A percentile compares a stretch with the other conserved stretches of the same genome.
These are phyloP conservation scores for Crambe crambe DNA, from an alignment of 37 sponge, comb jelly and placozoan genomes.

Conservation along the genomic window DNA sequence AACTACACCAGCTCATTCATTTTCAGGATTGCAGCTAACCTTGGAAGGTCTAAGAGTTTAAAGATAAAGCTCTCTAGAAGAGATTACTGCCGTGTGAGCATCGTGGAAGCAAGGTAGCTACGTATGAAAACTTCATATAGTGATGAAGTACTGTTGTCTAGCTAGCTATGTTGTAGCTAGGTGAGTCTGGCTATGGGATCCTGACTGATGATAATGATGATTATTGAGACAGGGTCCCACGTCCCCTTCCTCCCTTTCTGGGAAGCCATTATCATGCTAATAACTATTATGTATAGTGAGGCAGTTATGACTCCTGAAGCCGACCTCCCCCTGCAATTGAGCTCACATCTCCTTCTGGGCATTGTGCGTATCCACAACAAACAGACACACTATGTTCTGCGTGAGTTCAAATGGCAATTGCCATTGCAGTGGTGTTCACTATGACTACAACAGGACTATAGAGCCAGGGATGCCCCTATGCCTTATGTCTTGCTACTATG, in stretches of 20 bases:
- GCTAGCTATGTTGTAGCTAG: background rate
- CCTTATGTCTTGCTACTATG: no score
- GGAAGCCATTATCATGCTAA: background rate
- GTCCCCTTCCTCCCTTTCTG: background rate
- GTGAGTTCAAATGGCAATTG: constrained; percentile 9
- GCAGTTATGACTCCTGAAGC: constrained; percentile 10
- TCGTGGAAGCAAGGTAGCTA: constrained; percentile 12
- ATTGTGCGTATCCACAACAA: constrained; percentile 24
- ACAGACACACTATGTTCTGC: constrained; percentile 27
- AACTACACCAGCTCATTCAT: no score
- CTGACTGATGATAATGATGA: background rate
- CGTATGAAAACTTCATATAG: background rate
- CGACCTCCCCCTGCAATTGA: constrained; percentile 2
- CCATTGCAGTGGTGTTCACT: no score
- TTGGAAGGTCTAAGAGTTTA: background rate
- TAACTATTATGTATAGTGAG: background rate
- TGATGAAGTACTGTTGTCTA: background rate
- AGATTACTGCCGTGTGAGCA: constrained; percentile 15
- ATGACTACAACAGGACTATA: no score
- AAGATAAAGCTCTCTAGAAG: constrained; percentile 13
- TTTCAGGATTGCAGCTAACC: constrained; percentile 39
- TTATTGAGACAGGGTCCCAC: no score
- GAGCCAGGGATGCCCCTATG: no score
- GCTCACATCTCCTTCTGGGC: constrained; percentile 26
- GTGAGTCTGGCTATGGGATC: background rate